Evolutionary conservation across 2,888 invertebrate species (phyloP), one percentile per base, ranked within the genome.

Genomic region (Camponotus fellah): DNA sequence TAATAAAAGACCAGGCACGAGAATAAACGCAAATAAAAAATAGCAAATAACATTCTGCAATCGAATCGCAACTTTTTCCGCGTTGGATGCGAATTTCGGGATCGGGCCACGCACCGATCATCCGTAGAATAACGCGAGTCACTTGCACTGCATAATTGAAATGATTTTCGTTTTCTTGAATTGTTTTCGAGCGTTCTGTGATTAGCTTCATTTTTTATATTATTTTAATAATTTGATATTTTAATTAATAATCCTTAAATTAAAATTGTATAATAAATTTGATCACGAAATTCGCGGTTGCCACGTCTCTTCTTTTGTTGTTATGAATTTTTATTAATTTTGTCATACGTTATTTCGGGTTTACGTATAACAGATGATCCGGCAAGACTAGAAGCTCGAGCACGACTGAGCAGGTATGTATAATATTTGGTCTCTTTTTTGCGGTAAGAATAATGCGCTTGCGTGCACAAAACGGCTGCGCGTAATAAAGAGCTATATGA

Each of bases 31-130:
- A 0, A 89, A 81, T 0, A 91, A 49, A 56, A 90, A 88, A 9
- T 86, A 89, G 8, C 88, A 89, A 3, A 83, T 9, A 1, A 89
- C 12, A 3, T 75, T 82, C 10, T 69, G 43, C 1, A 74, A 17
- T 40, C 68, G 77, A 0, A 56, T 56, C 5, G 21, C 2, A 2
- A 86, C 10, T 21, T 9, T 85, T 3, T 69, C 37, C 4, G 9
- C 0, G 2, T 14, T 14, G 2, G 84, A 53, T 9, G 65, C 71
- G 0, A 26, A 9, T 0, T 14, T 2, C 1, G 66, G 32, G 1
- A 84, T 6, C 0, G 93, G 93, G 92, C 92, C 92, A 92, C 34
- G 5, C 32, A 9, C 77, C 77, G n/a, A 77, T 69, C 14, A 37
- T 6, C 9, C 5, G 17, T 2, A 75, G 10, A 6, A 64, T 75